Evolutionary conservation across 2,888 invertebrate species (phyloP).

Genomic region (Pyrochroa serraticornis): DNA sequence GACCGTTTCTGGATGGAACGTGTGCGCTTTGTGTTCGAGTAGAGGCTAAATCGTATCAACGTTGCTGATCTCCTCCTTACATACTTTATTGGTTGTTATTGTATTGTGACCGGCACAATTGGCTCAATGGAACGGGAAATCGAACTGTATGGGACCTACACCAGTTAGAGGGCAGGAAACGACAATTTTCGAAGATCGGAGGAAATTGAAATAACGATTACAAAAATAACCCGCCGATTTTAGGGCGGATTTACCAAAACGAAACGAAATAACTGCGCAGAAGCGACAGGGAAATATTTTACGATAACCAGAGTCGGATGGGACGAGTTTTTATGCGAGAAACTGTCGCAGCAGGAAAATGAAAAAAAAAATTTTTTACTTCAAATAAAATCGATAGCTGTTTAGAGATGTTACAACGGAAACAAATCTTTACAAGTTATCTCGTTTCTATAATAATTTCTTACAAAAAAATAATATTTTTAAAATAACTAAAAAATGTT

Average conservation of each 20-base stretch:
- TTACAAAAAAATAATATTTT: no score
- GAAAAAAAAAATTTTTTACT: no score
- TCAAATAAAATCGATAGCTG: no score
- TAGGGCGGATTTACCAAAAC: neutral
- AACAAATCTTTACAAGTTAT: no score
- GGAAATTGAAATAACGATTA: neutral
- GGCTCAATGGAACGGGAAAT: conserved; percentile 30
- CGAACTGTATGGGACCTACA: conserved; percentile 17
- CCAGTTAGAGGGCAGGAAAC: conserved; percentile 19
- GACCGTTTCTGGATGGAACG: conserved; percentile 27
- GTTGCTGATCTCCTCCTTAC: conserved; percentile 17
- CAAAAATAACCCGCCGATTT: neutral
- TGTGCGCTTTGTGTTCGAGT: conserved; percentile 18
- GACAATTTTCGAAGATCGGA: conserved; percentile 1
- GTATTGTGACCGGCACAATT: conserved; percentile 30
- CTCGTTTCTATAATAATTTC: no score
- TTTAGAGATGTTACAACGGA: no score
- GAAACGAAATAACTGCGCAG: no score
- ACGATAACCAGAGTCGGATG: no score
- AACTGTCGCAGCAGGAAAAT: no score
- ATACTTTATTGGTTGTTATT: conserved; percentile 31
- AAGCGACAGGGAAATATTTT: no score
- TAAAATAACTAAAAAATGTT: no score
- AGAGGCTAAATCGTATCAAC: conserved; percentile 24
- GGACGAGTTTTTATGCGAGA: no score